Evolutionary conservation across 2,113 vertebrate genomes (phyloP), one percentile per base, ranked within the genome.

Genomic region (Sylvietta virens): DNA sequence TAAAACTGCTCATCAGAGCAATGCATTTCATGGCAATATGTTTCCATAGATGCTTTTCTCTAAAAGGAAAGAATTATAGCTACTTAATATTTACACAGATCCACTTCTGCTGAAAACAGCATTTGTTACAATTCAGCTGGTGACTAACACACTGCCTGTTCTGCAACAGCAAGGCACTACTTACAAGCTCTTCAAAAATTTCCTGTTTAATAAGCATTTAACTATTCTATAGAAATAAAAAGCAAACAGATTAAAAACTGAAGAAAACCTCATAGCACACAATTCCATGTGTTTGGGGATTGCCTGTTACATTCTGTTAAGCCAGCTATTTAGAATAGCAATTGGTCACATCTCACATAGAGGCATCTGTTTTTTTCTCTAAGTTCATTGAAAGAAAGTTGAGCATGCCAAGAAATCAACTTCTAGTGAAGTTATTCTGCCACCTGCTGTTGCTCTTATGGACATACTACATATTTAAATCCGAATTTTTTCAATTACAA

Each of bases 381-480:
- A 42, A n/a, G 31, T 89, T 86, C 64, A 89, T 19, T 78, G 88
- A 88, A 93, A 86, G 70, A 83, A 69, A 69, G 35, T 57, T 31
- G 24, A 77, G 89, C 17, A 3, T 13, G 31, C 50, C 76, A 81
- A 69, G 51, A 89, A 79, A 86, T 7, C 18, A 56, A 81, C 26
- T 77, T 92, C 96, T 79, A 66, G 91, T 96, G 97, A 97, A 96
- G 95, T 89, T 96, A 97, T 89, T 97, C 98, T 97, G 98, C 98
- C 98, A 98, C 96, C 98, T 98, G 97, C 97, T 97, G 98, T 97
- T 77, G 7, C 51, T 35, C 76, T 64, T 67, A 67, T 61, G 37
- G 44, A 93, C 70, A 85, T 30, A 72, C 92, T 42, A 56, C 20
- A 39, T 30, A 85, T 37, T 77, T 62, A 31, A 51, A 51, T 69